Percentiles rank a stretch among this genome's conserved stretches.
phyloP scores from a whole-genome alignment of 1,140 invertebrate species.

The Psix sp. region DNA sequence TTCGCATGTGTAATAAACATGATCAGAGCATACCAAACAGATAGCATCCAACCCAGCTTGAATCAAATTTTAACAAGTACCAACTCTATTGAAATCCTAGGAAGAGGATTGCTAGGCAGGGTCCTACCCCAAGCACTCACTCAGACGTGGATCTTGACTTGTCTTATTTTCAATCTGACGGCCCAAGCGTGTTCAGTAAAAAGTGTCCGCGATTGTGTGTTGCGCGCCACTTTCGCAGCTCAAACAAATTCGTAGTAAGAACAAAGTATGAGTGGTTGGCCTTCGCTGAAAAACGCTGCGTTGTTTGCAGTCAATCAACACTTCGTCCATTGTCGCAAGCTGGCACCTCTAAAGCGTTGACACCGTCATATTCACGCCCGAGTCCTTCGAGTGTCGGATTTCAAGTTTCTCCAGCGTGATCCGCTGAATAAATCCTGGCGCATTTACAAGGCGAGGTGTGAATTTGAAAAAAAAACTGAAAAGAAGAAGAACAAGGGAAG shows the following conservation, averaged over 20 bases:
- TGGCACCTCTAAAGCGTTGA: conserved; percentile 68
- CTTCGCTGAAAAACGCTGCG: conserved; percentile 60
- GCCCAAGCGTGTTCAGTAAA: conserved; percentile 16
- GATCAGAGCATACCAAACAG: conserved; percentile 1
- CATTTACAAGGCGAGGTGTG: conserved; percentile 65
- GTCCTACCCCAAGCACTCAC: neutral
- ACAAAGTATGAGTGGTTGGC: conserved; percentile 41
- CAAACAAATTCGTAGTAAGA: conserved; percentile 51
- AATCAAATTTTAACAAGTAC: conserved; percentile 1
- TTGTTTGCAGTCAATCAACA: conserved; percentile 76
- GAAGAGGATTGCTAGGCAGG: neutral
- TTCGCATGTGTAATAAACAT: too few species aligned
- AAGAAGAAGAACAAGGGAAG: too few species aligned
- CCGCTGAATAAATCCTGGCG: conserved; percentile 60
- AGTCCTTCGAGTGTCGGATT: conserved; percentile 68
- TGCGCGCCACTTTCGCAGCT: conserved; percentile 42
- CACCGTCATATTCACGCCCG: conserved; percentile 75
- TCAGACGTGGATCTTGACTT: conserved; percentile 21
- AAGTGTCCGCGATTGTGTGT: conserved; percentile 39
- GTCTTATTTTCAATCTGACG: conserved; percentile 15
- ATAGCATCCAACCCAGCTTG: neutral
- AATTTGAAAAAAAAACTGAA: conserved; percentile 58
- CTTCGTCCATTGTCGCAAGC: conserved; percentile 67
- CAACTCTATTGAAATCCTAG: neutral
- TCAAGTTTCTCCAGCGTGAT: conserved; percentile 65